phyloP scores from a whole-genome alignment of 2,113 vertebrate species.

The Garra rufa region DNA sequence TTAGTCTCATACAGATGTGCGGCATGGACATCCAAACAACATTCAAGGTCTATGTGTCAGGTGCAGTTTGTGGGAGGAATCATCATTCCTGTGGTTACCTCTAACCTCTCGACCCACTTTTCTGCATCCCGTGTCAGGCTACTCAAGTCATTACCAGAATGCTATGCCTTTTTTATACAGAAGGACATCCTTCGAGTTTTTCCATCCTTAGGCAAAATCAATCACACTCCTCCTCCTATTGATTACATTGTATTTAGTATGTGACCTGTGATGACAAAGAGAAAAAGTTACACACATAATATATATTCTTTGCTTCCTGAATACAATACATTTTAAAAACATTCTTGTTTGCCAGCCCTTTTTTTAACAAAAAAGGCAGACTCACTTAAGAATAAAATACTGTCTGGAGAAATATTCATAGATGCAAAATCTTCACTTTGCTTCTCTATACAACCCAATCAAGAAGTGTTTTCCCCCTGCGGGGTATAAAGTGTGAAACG shows the following conservation, averaged over 20 bases:
- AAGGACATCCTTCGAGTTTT: conserved; percentile 40
- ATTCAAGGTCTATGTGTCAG: conserved; percentile 62
- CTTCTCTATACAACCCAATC: conserved; percentile 65
- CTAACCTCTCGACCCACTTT: conserved; percentile 18
- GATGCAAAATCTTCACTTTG: conserved; percentile 62
- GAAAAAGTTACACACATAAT: conserved; percentile 68
- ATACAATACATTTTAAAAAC: conserved; percentile 72
- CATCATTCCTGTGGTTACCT: conserved; percentile 28
- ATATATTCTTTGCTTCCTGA: conserved; percentile 65
- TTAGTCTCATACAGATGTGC: conserved; percentile 59
- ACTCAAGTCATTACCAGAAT: conserved; percentile 44
- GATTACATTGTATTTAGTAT: conserved; percentile 16
- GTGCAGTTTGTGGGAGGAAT: conserved; percentile 33
- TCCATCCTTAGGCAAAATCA: background rate
- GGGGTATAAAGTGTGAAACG: conserved; percentile 62
- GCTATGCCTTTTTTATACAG: background rate
- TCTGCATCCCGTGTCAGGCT: conserved; percentile 27
- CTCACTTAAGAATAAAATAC: conserved; percentile 61
- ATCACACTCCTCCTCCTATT: conserved; percentile 27
- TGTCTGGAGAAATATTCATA: conserved; percentile 55
- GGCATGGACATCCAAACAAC: conserved; percentile 48
- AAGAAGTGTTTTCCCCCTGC: conserved; percentile 50
- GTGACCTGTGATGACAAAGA: conserved; percentile 59
- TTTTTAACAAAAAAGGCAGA: conserved; percentile 69
- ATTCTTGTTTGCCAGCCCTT: conserved; percentile 77